Conservation (phyloP, 2,113 vertebrate species). For the Aspidoscelis tigris region DNA sequence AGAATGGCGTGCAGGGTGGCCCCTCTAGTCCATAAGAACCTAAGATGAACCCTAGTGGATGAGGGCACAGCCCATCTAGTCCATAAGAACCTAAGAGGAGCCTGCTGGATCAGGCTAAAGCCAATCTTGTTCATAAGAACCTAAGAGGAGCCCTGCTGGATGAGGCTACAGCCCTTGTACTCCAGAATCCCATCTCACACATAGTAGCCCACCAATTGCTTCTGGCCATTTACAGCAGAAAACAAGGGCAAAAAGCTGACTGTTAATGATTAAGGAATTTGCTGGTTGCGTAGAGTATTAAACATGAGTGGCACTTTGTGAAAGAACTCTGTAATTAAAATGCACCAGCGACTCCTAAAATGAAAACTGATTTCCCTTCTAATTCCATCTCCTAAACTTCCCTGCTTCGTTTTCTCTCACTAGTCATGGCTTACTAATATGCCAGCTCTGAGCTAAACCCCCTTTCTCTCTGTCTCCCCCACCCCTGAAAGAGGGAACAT, state of each 20-base stretch:
- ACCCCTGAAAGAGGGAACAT: constrained; percentile 43
- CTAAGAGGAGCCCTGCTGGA: too few species aligned
- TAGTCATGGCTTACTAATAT: constrained; percentile 51
- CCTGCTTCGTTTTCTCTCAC: constrained; percentile 17
- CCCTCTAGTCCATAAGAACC: too few species aligned
- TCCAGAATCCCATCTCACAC: too few species aligned
- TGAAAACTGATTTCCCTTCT: constrained; percentile 32
- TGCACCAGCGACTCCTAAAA: constrained; percentile 27
- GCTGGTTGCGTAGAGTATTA: background rate
- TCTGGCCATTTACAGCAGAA: too few species aligned
- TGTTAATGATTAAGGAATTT: background rate
- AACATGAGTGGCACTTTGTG: background rate
- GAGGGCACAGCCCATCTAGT: too few species aligned
- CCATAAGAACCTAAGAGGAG: too few species aligned
- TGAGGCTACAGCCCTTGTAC: too few species aligned
- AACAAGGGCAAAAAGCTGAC: background rate
- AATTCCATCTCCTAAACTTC: constrained; percentile 43
- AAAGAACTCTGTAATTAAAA: constrained; percentile 18
- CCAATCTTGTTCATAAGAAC: too few species aligned
- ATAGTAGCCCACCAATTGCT: too few species aligned
- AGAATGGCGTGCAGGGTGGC: too few species aligned
- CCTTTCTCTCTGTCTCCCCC: constrained; percentile 30
- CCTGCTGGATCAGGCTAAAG: too few species aligned
- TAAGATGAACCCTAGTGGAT: too few species aligned
- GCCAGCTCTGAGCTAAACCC: constrained; percentile 61